phyloP scores from a whole-genome alignment of 2,797 vertebrate genomes.

The Manis javanica region DNA sequence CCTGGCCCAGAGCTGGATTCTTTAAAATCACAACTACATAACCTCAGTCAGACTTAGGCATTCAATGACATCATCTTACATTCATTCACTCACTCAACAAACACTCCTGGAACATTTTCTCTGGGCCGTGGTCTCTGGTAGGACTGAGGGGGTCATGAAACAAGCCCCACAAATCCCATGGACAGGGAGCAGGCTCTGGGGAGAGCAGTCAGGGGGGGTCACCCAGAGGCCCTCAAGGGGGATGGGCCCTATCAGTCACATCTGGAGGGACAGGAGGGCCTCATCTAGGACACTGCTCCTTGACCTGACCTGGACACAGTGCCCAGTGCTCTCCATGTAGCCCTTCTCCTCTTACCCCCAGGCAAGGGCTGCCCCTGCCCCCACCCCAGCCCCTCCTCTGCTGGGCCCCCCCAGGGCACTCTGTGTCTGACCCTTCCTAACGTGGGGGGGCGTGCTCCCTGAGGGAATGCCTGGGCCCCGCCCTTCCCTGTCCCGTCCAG shows the following conservation, averaged over 20 bases:
- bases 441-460: no score
- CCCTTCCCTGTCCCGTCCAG: not conserved
- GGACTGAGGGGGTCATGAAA: not conserved
- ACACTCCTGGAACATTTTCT: not conserved
- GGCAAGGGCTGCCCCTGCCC: not conserved
- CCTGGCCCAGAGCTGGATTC: not conserved
- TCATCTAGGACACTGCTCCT: no score
- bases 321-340: not conserved
- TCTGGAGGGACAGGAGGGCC: fast-evolving
- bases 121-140: not conserved
- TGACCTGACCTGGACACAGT: not conserved
- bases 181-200: not conserved
- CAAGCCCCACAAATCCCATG: not conserved
- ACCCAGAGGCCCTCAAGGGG: not conserved
- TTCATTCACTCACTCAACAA: not conserved
- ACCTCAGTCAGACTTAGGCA: not conserved
- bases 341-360: not conserved
- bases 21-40: fast-evolving
- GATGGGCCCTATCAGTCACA: not conserved
- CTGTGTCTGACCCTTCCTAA: no score
- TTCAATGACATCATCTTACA: fast-evolving
- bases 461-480: no score
- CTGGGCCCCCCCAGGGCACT: not conserved
- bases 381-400: no score
- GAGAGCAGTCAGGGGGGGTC: not conserved